Base-by-base conservation (phyloP, 2,888 invertebrate species). In the Zhuqinia jingwanae region DNA sequence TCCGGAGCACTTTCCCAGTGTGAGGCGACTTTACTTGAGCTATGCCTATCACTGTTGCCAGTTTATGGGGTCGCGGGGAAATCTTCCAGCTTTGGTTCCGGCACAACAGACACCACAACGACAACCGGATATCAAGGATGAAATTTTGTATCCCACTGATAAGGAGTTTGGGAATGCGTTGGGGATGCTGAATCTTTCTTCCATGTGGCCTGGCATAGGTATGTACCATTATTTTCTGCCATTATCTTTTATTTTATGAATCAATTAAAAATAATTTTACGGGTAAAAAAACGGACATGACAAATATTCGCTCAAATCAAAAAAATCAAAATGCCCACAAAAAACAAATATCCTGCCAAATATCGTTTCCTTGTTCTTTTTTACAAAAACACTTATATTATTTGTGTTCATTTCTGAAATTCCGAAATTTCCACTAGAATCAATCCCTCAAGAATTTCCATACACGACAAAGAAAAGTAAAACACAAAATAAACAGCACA, bases 41-140 rank as follows among this genome's bases (percentile, higher is more conserved):
- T 98, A 98, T 93, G 98, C 98, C 90, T 99, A 98, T 93, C 98
- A 99, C 92, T 99, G 98, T 93, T 98, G 98, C 93, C 96, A 97
- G 89, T 98, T 97, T 93, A 92, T 87, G 77, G 73, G 70, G 8
- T n/a, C 60, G 96, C 91, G 95, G 96, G 73, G 73, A 60, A 36
- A 36, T 36, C 36, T 36, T 36, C 47, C 75, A 17, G 65, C 45
- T 6, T 45, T 20, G 0, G 79, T 42, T 30, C 81, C 78, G 20
- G 36, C 36, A 8, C 36, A 36, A 36, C 36, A 36, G n/a, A n/a
- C n/a, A 36, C 36, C 36, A 36, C 36, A 36, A 36, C 36, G 5
- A 3, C 5, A 36, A 36, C 63, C 75, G 13, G 68, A 47, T 58
- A 22, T 87, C 17, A 93, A 94, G 91, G 96, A 96, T 91, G 94